Evolutionary conservation across 2,113 vertebrate species (phyloP).

Genomic region (Narcine bancroftii): DNA sequence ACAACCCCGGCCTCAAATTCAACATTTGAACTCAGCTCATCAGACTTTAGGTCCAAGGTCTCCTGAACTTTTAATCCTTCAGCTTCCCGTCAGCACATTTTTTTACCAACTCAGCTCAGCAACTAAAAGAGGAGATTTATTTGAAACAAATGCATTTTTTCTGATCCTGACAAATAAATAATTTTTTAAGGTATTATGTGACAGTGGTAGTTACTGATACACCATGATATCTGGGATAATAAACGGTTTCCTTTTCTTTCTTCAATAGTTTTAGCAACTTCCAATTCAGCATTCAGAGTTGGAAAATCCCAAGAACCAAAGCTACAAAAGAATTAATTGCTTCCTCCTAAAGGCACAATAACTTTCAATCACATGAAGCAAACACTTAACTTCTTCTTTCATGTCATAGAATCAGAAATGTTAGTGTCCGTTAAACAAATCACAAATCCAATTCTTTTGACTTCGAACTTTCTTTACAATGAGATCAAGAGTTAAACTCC

Average conservation of each 20-base stretch:
- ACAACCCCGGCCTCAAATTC: constrained; percentile 6
- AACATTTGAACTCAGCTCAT: background rate
- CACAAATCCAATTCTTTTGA: background rate
- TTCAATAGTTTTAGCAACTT: constrained; percentile 48
- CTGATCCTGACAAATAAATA: background rate
- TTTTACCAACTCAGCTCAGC: background rate
- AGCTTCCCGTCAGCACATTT: background rate
- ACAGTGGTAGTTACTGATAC: constrained; percentile 25
- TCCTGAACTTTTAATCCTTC: constrained; percentile 15
- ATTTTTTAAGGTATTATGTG: background rate
- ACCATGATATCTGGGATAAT: constrained; percentile 39
- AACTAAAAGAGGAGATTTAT: background rate
- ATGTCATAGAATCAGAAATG: background rate
- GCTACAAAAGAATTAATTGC: background rate
- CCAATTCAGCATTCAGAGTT: background rate
- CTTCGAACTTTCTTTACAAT: background rate
- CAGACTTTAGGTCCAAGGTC: background rate
- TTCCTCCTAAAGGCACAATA: too few species aligned
- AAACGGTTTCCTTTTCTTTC: constrained; percentile 46
- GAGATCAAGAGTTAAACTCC: background rate
- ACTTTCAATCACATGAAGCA: background rate
- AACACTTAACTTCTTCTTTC: background rate
- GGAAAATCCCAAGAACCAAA: background rate
- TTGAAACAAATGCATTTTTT: background rate
- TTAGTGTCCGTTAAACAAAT: background rate